Conservation (phyloP, 2,113 vertebrate species). For the Podarcis raffonei region DNA sequence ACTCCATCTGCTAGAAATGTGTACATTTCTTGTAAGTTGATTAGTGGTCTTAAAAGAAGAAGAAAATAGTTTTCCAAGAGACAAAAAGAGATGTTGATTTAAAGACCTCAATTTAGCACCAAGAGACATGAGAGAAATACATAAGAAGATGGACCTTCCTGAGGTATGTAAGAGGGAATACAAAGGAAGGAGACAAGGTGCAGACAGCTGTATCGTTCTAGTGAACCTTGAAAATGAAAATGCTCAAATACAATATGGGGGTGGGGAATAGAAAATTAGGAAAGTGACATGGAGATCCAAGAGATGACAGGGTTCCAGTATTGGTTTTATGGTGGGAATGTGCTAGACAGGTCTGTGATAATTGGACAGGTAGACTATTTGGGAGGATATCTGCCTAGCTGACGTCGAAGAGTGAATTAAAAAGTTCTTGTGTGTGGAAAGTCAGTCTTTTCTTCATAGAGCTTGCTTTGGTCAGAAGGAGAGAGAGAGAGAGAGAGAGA, state of each 20-base stretch:
- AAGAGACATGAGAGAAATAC: background rate
- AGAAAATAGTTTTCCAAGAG: background rate
- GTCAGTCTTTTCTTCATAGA: background rate
- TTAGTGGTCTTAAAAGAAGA: background rate
- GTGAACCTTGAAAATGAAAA: slow-evolving; percentile 9
- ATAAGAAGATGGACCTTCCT: background rate
- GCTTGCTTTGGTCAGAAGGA: background rate
- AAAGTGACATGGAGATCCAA: background rate
- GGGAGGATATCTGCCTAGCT: background rate
- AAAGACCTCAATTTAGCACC: background rate
- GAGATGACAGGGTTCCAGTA: background rate
- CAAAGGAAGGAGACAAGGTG: slow-evolving; percentile 4
- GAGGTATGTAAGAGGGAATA: background rate
- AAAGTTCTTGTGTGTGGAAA: background rate
- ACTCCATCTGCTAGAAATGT: background rate
- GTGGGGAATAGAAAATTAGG: background rate
- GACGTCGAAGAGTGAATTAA: background rate
- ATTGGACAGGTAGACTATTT: background rate
- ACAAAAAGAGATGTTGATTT: background rate
- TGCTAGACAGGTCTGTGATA: background rate
- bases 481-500: no score
- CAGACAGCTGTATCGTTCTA: slow-evolving; percentile 15
- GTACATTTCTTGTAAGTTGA: background rate
- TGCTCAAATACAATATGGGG: slow-evolving; percentile 4
- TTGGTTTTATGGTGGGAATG: slow-evolving; percentile 4